Conservation (phyloP, 1,140 invertebrate species). For the Diabrotica undecimpunctata region DNA sequence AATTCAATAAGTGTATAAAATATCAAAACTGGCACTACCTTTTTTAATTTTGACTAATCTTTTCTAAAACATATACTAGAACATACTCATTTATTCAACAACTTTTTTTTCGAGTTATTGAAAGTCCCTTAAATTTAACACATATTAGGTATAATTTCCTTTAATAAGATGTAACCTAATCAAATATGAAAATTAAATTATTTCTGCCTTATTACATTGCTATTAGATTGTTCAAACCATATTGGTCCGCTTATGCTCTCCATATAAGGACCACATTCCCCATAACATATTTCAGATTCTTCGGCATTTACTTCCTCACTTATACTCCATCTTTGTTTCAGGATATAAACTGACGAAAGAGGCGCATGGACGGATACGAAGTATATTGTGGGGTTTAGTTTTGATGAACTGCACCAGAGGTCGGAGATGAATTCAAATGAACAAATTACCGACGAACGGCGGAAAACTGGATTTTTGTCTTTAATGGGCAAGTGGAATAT, state of each 20-base stretch:
- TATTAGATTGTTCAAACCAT: neutral
- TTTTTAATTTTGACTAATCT: too few species aligned
- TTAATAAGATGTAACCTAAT: too few species aligned
- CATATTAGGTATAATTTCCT: too few species aligned
- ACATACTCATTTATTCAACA: too few species aligned
- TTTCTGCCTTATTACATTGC: too few species aligned
- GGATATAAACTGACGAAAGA: constrained; percentile 37
- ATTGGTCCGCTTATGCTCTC: neutral
- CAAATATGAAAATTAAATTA: too few species aligned
- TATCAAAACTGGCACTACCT: too few species aligned
- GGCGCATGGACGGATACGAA: constrained; percentile 36
- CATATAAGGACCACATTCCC: neutral
- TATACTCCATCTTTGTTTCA: constrained; percentile 42
- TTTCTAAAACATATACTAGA: too few species aligned
- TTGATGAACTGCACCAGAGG: constrained; percentile 33
- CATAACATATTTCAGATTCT: constrained; percentile 37
- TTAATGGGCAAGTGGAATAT: neutral
- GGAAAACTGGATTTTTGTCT: constrained; percentile 7
- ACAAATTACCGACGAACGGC: constrained; percentile 27
- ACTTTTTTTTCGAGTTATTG: too few species aligned
- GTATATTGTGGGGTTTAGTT: constrained; percentile 36
- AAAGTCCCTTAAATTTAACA: too few species aligned
- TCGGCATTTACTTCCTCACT: constrained; percentile 33
- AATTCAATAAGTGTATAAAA: too few species aligned
- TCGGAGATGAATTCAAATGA: constrained; percentile 37